Evolutionary conservation across 1,140 invertebrate genomes (phyloP).

Genomic region (Zaprionus ghesquierei): DNA sequence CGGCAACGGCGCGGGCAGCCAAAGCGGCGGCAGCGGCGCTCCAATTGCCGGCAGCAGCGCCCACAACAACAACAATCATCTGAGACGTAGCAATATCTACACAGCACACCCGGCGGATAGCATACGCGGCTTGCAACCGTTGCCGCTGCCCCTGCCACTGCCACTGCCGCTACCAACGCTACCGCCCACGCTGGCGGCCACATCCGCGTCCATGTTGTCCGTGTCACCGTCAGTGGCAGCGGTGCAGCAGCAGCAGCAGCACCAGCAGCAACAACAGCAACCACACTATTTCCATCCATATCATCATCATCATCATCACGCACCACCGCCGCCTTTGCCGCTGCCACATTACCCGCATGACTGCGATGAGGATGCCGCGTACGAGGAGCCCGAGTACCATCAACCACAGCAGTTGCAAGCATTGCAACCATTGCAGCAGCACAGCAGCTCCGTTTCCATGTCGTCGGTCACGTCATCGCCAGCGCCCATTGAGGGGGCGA

Average conservation of each 20-base stretch:
- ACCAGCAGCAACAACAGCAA: slow-evolving; percentile 24
- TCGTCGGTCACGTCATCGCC: slow-evolving; percentile 62
- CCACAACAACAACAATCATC: slow-evolving; percentile 80
- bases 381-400: slow-evolving; percentile 77
- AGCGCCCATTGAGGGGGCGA: slow-evolving; percentile 25
- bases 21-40: slow-evolving; percentile 44
- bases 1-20: slow-evolving; percentile 47
- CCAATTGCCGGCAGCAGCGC: slow-evolving; percentile 44
- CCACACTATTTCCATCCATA: slow-evolving; percentile 65
- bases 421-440: slow-evolving; percentile 30
- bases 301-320: slow-evolving; percentile 57
- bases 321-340: slow-evolving; percentile 22
- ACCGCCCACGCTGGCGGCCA: slow-evolving; percentile 37
- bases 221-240: slow-evolving; percentile 36
- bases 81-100: slow-evolving; percentile 79
- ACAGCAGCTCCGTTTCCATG: slow-evolving; percentile 50
- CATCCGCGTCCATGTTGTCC: slow-evolving; percentile 34
- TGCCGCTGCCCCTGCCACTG: slow-evolving; percentile 49
- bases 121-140: slow-evolving; percentile 71
- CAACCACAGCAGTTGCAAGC: slow-evolving; percentile 73
- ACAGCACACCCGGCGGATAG: slow-evolving; percentile 80
- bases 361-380: slow-evolving; percentile 65
- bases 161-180: slow-evolving; percentile 42
- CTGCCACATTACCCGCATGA: slow-evolving; percentile 59
- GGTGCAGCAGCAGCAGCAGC: slow-evolving; percentile 31